Evolutionary conservation across 2,797 vertebrate genomes (phyloP), one percentile per base, ranked within the genome.

Genomic region (Xiphophorus birchmanni): DNA sequence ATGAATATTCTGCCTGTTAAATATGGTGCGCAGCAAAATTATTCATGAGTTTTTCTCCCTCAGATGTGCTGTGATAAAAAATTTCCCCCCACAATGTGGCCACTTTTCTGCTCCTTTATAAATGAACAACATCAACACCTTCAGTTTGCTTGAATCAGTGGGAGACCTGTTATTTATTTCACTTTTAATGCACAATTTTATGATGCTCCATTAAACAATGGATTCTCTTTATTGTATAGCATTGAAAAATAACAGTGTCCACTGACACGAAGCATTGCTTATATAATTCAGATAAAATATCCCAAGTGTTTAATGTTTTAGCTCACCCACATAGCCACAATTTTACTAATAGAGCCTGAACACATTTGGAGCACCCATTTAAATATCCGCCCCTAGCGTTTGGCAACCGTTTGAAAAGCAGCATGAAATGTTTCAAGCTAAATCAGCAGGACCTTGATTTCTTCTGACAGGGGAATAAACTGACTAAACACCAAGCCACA

Each of bases 1-100:
- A 21, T 82, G 73, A 84, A 84, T 86, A 79, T 84, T 86, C 48
- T 78, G 77, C 77, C 76, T 72, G 67, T 79, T 83, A 69, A 82
- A 87, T 58, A 75, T 37, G 48, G 73, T 76, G 71, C 42, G 17
- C 74, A 80, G 78, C 44, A 82, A 84, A 88, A 85, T 84, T 48
- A 88, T 88, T 87, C 75, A 90, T 81, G 50, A 91, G 76, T 45
- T 72, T 83, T 82, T 78, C 73, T 87, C 56, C 54, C 73, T 79
- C 75, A 40, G 80, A 76, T 18, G 63, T 48, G 75, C 47, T 42
- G 8, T 26, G 18, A 79, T 88, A 54, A 54, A 54, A 54, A 26
- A 26, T 26, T 80, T 77, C 75, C 26, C 63, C 75, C 82, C 82
- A 80, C 32, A 67, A 83, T 83, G 85, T 82, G 78, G 67, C 65